Evolutionary conservation across 2,113 vertebrate genomes (phyloP).

Genomic region (Murina feae): DNA sequence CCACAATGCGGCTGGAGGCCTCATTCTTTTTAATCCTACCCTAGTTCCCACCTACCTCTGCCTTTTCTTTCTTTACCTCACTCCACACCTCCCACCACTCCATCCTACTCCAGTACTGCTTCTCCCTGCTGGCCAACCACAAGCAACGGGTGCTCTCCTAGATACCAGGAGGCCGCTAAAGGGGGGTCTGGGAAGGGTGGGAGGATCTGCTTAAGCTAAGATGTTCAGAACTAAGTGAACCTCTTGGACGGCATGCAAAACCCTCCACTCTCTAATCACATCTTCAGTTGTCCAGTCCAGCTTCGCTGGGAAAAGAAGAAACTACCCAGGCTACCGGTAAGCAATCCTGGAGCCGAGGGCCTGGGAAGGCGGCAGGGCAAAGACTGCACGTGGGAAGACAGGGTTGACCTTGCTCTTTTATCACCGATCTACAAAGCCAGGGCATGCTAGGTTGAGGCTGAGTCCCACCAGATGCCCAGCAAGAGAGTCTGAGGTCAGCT

Average conservation of each 20-base stretch:
- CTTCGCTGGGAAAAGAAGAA: neutral
- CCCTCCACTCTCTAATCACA: neutral
- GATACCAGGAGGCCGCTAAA: neutral
- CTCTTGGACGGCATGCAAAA: neutral
- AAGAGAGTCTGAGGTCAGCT: neutral
- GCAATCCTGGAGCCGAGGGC: neutral
- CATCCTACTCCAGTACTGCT: neutral
- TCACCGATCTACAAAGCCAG: neutral
- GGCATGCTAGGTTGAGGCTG: neutral
- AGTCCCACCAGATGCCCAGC: neutral
- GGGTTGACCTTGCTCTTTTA: neutral
- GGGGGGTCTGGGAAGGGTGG: neutral
- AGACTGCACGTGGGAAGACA: accelerated
- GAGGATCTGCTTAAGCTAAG: neutral
- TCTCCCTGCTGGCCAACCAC: neutral
- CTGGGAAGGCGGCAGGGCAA: neutral
- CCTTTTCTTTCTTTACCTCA: neutral
- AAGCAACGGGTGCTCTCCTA: neutral
- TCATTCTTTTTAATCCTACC: neutral
- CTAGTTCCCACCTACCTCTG: neutral
- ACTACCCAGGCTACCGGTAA: too few relatives aligned
- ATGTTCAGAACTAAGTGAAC: neutral
- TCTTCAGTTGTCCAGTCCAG: neutral
- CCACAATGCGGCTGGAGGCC: neutral
- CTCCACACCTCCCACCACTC: too few relatives aligned